phyloP scores from a whole-genome alignment of 2,113 vertebrate species.

The Alosa alosa region DNA sequence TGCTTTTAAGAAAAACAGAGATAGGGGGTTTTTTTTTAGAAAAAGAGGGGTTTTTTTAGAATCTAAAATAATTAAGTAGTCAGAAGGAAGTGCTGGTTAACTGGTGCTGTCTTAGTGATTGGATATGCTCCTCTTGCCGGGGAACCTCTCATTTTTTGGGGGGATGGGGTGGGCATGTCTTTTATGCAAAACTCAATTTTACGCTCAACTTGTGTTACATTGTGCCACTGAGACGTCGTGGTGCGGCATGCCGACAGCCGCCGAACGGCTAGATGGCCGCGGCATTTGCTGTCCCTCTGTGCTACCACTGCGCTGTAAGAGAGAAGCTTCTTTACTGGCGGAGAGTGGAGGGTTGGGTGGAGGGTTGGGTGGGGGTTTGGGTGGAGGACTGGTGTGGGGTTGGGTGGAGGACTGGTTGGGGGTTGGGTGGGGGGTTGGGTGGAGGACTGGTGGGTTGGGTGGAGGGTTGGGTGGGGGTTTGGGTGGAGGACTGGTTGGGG shows the following conservation, averaged over 20 bases:
- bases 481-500: too few species aligned
- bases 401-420: neutral
- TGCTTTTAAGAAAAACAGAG: slow-evolving; percentile 33
- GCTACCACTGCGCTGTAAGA: neutral
- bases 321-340: neutral
- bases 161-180: slow-evolving; percentile 1
- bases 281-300: neutral
- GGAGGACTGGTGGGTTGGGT: neutral
- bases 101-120: slow-evolving; percentile 57
- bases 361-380: too few species aligned
- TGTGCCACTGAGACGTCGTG: slow-evolving; percentile 22
- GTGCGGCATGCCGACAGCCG: neutral
- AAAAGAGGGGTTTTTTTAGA: neutral
- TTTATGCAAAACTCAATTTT: slow-evolving; percentile 52
- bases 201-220: slow-evolving; percentile 34
- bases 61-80: neutral
- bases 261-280: neutral
- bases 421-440: too few species aligned
- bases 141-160: slow-evolving; percentile 31
- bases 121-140: slow-evolving; percentile 52
- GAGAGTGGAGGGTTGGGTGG: neutral
- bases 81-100: slow-evolving; percentile 45
- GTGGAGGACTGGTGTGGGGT: too few species aligned
- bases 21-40: neutral
- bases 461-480: neutral